phyloP scores from a whole-genome alignment of 2,888 invertebrate species.

The Lithophane leautieri region DNA sequence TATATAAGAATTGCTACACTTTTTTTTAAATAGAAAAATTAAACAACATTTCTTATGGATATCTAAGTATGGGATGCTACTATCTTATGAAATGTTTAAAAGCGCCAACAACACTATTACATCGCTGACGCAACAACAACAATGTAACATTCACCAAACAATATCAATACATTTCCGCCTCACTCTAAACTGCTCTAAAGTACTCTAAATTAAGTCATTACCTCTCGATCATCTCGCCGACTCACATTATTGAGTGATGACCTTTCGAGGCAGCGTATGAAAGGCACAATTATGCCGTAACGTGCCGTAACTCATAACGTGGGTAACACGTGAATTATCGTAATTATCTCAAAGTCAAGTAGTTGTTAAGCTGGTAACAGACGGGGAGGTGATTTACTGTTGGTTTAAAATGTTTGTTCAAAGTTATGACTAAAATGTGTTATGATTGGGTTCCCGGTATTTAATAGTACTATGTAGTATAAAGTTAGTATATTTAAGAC shows the following conservation, averaged over 20 bases:
- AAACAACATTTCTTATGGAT: no score
- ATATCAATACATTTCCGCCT: slow-evolving; percentile 46
- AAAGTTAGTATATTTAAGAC: no score
- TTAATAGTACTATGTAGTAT: no score
- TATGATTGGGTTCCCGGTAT: no score
- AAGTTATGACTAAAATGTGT: no score
- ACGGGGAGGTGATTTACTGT: slow-evolving; percentile 12
- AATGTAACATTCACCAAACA: slow-evolving; percentile 34
- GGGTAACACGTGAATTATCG: slow-evolving; percentile 66
- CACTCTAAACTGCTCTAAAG: slow-evolving; percentile 39
- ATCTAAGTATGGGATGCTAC: slow-evolving; percentile 1
- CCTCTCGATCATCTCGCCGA: slow-evolving; percentile 36
- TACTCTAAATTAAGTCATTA: slow-evolving; percentile 66
- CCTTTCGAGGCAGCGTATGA: slow-evolving; percentile 64
- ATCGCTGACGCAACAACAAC: slow-evolving; percentile 20
- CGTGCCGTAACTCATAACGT: slow-evolving; percentile 65
- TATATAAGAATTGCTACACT: background rate
- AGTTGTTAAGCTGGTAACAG: slow-evolving; percentile 56
- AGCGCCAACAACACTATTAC: slow-evolving; percentile 18
- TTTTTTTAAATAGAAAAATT: background rate
- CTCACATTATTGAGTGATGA: slow-evolving; percentile 55
- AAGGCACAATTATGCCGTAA: slow-evolving; percentile 69
- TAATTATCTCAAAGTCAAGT: slow-evolving; percentile 73
- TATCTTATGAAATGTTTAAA: slow-evolving; percentile 23
- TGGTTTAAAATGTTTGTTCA: slow-evolving; percentile 5